phyloP scores from a whole-genome alignment of 2,113 vertebrate genomes.

The Ptyas mucosa region DNA sequence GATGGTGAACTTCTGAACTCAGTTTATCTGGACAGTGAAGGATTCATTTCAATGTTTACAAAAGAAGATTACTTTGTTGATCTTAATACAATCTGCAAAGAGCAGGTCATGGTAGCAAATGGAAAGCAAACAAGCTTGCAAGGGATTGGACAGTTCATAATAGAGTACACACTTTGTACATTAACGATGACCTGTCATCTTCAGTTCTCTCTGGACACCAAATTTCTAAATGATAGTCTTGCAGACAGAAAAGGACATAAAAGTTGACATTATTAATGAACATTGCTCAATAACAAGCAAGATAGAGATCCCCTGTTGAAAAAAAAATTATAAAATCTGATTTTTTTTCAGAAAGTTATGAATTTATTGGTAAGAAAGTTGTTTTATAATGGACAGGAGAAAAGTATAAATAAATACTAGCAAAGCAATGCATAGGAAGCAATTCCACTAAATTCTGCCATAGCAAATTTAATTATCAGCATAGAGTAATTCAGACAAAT shows the following conservation, averaged over 20 bases:
- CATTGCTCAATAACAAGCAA: not conserved
- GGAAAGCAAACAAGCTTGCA: not conserved
- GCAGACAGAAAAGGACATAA: not conserved
- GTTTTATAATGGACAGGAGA: not conserved
- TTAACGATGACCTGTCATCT: not conserved
- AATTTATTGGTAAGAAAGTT: not conserved
- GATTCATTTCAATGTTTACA: not conserved
- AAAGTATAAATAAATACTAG: not conserved
- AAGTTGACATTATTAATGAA: not conserved
- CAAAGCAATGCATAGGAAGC: not conserved
- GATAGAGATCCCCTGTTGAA: not conserved
- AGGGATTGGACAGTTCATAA: not conserved
- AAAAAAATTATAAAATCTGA: not conserved
- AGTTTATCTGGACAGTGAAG: not conserved
- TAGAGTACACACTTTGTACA: not conserved
- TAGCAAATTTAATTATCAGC: not conserved
- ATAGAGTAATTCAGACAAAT: not conserved
- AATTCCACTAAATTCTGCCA: not conserved
- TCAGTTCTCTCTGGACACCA: not conserved
- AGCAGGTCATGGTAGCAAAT: not conserved
- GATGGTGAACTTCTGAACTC: not conserved
- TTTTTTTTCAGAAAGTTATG: not conserved
- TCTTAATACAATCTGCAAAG: not conserved
- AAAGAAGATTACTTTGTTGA: not conserved
- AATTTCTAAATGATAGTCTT: not conserved